These are phyloP conservation scores for Perdix hodgsoniae DNA, from an alignment of 2,797 vertebrate genomes.

Conservation along the genomic window DNA sequence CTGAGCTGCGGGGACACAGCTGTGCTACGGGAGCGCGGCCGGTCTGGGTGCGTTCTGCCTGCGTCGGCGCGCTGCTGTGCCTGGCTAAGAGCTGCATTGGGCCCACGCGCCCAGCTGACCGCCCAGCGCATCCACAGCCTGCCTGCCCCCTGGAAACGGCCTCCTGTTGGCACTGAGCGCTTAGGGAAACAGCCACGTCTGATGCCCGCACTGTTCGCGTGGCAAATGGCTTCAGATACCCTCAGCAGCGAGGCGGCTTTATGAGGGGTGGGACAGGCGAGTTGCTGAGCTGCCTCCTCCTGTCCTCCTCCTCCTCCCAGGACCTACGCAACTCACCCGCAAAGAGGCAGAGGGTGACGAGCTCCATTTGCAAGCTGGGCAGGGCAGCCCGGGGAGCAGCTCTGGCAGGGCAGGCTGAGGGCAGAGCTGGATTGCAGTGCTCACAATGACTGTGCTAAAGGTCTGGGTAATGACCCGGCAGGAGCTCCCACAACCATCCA, in stretches of 20 bases:
- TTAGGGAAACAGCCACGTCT: conserved; percentile 22
- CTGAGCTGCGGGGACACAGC: not conserved
- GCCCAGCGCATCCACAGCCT: conserved; percentile 18
- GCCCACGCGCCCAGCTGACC: not conserved
- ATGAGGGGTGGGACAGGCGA: not conserved
- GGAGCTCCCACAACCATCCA: not conserved
- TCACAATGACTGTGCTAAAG: conserved; percentile 2
- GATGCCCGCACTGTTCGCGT: not conserved
- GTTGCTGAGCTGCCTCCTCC: not conserved
- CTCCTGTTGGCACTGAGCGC: not conserved
- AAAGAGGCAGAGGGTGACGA: conserved; percentile 32
- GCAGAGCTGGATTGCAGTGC: not conserved
- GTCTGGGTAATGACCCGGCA: not conserved
- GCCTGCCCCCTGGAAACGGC: conserved; percentile 10
- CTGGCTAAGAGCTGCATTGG: not conserved
- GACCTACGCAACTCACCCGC: conserved; percentile 2
- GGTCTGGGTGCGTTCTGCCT: conserved; percentile 41
- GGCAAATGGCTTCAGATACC: not conserved
- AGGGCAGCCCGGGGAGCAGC: conserved; percentile 15
- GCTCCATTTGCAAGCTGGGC: conserved; percentile 31
- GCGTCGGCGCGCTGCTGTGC: conserved; percentile 9
- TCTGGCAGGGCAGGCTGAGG: not conserved
- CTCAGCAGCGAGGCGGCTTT: not conserved
- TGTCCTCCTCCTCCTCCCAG: not conserved
- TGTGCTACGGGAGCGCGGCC: not conserved